These are phyloP conservation scores for Tenthredo livida DNA, from an alignment of 2,888 invertebrate species.

Conservation along the genomic window DNA sequence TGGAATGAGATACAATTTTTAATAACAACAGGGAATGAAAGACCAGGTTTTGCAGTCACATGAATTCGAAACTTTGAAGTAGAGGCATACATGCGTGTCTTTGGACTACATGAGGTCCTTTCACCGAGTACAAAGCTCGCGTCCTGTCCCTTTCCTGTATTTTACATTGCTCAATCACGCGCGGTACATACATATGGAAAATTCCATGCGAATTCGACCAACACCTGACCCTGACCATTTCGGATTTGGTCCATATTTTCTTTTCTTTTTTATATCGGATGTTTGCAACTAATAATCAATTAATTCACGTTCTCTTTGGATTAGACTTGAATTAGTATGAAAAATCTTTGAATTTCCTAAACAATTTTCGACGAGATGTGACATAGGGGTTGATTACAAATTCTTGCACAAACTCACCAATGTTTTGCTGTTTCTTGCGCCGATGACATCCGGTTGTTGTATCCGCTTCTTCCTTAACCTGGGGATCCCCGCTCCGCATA, in stretches of 20 bases:
- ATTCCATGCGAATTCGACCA: background rate
- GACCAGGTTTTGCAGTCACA: background rate
- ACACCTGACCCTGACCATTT: background rate
- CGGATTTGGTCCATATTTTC: background rate
- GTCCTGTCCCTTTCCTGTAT: background rate
- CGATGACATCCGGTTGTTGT: slow-evolving; percentile 82
- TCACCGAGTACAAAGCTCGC: slow-evolving; percentile 45
- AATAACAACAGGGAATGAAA: background rate
- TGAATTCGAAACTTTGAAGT: background rate
- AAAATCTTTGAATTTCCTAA: too few species aligned
- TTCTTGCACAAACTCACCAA: slow-evolving; percentile 75
- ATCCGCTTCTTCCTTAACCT: slow-evolving; percentile 88
- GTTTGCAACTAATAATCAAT: too few species aligned
- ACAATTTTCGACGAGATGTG: too few species aligned
- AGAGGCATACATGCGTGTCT: slow-evolving; percentile 42
- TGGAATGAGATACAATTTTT: background rate
- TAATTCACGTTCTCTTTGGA: too few species aligned
- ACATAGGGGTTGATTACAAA: background rate
- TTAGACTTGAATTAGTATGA: too few species aligned
- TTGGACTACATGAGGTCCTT: slow-evolving; percentile 4
- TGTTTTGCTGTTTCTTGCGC: slow-evolving; percentile 83
- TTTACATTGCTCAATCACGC: slow-evolving; percentile 45
- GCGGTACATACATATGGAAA: background rate
- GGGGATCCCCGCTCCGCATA: slow-evolving; percentile 73
- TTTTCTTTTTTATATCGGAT: background rate